phyloP scores from a whole-genome alignment of 2,888 invertebrate genomes.

The Suillia variegata region DNA sequence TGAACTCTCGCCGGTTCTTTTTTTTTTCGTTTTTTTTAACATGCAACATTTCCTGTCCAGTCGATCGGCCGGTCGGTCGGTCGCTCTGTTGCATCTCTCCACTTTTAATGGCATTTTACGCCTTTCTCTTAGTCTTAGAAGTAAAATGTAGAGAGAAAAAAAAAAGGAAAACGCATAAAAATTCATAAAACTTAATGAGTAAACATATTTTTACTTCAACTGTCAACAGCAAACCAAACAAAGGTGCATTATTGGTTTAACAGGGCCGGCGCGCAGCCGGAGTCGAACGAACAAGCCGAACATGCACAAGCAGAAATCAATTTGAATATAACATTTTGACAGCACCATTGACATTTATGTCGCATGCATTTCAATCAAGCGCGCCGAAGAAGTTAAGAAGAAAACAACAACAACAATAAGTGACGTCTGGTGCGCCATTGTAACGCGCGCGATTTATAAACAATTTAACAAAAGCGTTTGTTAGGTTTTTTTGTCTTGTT shows the following conservation, averaged over 20 bases:
- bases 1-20: too few species aligned
- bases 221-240: conserved; percentile 22
- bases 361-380: conserved; percentile 5
- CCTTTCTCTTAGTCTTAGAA: too few species aligned
- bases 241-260: conserved; percentile 27
- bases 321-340: conserved; percentile 44
- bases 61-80: too few species aligned
- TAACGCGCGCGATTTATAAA: conserved; percentile 7
- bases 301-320: conserved; percentile 42
- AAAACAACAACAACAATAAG: conserved; percentile 29
- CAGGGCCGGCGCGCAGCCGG: conserved; percentile 2
- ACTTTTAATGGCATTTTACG: too few species aligned
- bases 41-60: conserved; percentile 5
- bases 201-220: conserved; percentile 11
- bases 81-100: too few species aligned
- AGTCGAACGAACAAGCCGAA: conserved; percentile 23
- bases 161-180: background rate
- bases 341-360: conserved; percentile 15
- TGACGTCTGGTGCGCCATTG: background rate
- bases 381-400: too few species aligned
- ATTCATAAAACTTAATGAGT: background rate
- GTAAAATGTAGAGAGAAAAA: too few species aligned
- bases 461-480: conserved; percentile 24
- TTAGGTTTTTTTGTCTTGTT: background rate
- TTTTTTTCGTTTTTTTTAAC: too few species aligned